Percentiles rank a stretch among this genome's conserved stretches.
These are phyloP conservation scores for Alloplasta piceator DNA, from an alignment of 2,888 invertebrate species.

Conservation along the genomic window DNA sequence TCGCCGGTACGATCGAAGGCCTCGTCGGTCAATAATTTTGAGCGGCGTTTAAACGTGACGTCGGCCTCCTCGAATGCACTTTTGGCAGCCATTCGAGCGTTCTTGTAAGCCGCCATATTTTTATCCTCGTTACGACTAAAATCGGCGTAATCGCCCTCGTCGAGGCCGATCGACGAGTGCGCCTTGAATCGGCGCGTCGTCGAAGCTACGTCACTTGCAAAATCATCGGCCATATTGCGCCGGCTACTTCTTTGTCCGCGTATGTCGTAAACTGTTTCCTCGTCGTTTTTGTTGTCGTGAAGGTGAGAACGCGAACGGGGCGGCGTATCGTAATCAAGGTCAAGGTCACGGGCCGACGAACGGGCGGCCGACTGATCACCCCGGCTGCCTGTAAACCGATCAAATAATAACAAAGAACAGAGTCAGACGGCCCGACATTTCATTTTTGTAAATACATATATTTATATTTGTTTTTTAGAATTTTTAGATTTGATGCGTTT, in stretches of 20 bases:
- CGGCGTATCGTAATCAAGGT: conserved; percentile 77
- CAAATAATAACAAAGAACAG: conserved; percentile 54
- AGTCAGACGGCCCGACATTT: conserved; percentile 12
- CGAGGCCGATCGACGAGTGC: conserved; percentile 85
- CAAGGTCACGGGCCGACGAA: conserved; percentile 78
- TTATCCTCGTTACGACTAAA: conserved; percentile 66
- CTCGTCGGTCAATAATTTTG: conserved; percentile 76
- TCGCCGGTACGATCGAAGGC: conserved; percentile 82
- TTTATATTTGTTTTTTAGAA: conserved; percentile 12
- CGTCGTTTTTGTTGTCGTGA: conserved; percentile 83
- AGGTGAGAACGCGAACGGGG: conserved; percentile 74
- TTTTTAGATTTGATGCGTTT: background rate
- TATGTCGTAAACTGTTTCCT: conserved; percentile 87
- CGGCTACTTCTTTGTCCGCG: conserved; percentile 84
- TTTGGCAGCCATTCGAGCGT: conserved; percentile 68
- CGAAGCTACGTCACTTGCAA: conserved; percentile 83
- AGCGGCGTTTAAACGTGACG: conserved; percentile 83
- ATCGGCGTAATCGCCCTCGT: conserved; percentile 85
- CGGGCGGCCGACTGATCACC: conserved; percentile 80
- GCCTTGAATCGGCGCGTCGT: conserved; percentile 84
- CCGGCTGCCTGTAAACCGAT: conserved; percentile 79
- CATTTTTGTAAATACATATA: background rate
- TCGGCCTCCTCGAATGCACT: conserved; percentile 85
- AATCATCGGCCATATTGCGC: conserved; percentile 80
- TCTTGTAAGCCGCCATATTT: conserved; percentile 64